Base-by-base conservation (phyloP, 2,797 vertebrate species). In the Fringilla coelebs region DNA sequence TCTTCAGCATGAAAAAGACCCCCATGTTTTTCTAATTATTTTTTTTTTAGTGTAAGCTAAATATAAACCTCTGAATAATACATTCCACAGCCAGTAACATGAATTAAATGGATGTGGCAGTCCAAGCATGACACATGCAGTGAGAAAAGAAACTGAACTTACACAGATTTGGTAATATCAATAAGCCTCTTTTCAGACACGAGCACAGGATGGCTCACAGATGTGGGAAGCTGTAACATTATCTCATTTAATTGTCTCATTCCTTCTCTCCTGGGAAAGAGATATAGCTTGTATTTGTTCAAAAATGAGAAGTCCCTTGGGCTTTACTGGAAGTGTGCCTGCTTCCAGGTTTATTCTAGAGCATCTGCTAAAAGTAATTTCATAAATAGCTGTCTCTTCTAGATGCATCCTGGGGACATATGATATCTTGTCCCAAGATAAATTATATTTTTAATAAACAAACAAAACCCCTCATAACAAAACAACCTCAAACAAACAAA, bases 71-170 rank as follows among this genome's bases (percentile, higher is more conserved):
- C 7, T 87, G 81, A 92, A 60, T 85, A 89, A 92, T 57, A 36
- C 7, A 13, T 88, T 88, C 68, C 75, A 48, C n/a, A 68, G 68
- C 52, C 78, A 75, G 58, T 57, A 94, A 36, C 5, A 19, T 71
- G 36, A 75, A 41, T 12, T 62, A 46, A 91, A 82, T 66, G 66
- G 29, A 79, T 76, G 48, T n/a, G 45, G 36, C 60, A n/a, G 34
- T 54, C 61, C 1, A 3, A 52, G 62, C 24, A 14, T 0, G 5
- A 60, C 0, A 0, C 14, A 10, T 40, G 17, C 21, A 29, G 46
- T 2, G 2, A 45, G 58, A 75, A 75, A 55, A 86, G 32, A 74
- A 70, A 48, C 26, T 46, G 52, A 62, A 32, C 12, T 51, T 57
- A 17, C 9, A 36, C 2, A 54, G 48, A 15, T 81, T 34, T 70